phyloP scores from a whole-genome alignment of 1,140 invertebrate genomes.

The Plectrocnemia conspersa region DNA sequence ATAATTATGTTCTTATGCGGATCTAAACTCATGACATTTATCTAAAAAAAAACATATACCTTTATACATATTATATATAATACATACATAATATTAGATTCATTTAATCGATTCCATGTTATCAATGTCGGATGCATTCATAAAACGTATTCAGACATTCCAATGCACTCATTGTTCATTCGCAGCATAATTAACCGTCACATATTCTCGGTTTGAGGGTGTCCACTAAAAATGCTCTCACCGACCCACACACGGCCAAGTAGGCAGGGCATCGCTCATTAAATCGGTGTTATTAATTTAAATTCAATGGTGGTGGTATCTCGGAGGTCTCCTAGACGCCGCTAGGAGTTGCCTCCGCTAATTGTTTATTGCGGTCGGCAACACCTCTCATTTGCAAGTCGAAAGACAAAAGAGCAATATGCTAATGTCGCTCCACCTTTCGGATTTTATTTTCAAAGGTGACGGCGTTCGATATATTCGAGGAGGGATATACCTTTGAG shows the following conservation, averaged over 20 bases:
- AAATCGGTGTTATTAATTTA: conserved; percentile 29
- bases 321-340: conserved; percentile 17
- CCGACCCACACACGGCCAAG: conserved; percentile 12
- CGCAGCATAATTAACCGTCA: not conserved
- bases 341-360: conserved; percentile 29
- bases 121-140: too few species aligned
- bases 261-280: conserved; percentile 3
- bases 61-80: not conserved
- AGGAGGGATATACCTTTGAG: too few species aligned
- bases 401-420: conserved; percentile 11
- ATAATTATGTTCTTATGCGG: too few species aligned
- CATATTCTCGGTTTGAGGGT: conserved; percentile 13
- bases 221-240: conserved; percentile 20
- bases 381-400: conserved; percentile 28
- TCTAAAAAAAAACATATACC: too few species aligned
- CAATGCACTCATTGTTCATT: not conserved
- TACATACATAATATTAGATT: not conserved
- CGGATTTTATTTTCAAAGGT: conserved; percentile 22
- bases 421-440: conserved; percentile 18
- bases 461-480: conserved; percentile 12
- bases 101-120: too few species aligned
- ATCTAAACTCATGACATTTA: too few species aligned
- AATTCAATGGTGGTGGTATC: conserved; percentile 28
- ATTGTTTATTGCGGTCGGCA: conserved; percentile 27
- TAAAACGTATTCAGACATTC: not conserved